Evolutionary conservation across 1,140 invertebrate genomes (phyloP).

Genomic region (Drosophila sp.): DNA sequence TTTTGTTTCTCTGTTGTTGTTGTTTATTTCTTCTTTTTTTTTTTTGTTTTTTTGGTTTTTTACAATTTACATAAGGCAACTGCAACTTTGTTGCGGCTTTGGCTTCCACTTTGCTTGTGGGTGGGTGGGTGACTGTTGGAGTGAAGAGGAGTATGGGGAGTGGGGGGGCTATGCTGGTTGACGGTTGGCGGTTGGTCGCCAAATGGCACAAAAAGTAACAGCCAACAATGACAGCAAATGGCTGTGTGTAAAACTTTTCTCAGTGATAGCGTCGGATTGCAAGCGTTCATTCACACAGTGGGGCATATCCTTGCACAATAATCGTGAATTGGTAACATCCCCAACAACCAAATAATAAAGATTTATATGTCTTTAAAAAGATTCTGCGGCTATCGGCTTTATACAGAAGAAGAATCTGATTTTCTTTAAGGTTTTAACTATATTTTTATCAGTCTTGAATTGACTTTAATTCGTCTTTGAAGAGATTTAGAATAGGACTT

Average conservation of each 20-base stretch:
- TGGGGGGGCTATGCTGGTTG: conserved; percentile 25
- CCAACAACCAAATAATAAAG: too few species aligned
- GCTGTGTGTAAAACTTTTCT: conserved; percentile 67
- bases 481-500: too few species aligned
- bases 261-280: conserved; percentile 52
- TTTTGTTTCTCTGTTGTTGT: conserved; percentile 14
- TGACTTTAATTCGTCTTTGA: too few species aligned
- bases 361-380: too few species aligned
- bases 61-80: conserved; percentile 75
- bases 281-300: conserved; percentile 50
- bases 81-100: conserved; percentile 70
- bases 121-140: not conserved
- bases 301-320: not conserved
- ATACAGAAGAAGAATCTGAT: too few species aligned
- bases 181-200: conserved; percentile 20
- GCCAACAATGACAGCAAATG: conserved; percentile 73
- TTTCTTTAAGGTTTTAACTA: too few species aligned
- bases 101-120: conserved; percentile 37
- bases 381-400: too few species aligned
- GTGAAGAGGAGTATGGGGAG: not conserved
- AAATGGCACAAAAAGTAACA: conserved; percentile 33
- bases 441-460: too few species aligned
- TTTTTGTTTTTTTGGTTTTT: conserved; percentile 33
- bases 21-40: conserved; percentile 26
- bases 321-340: not conserved